A percentile compares a stretch with the other conserved stretches of the same genome.
These are phyloP conservation scores for Dicranocentrus wangi DNA, from an alignment of 2,888 invertebrate species.

Conservation along the genomic window DNA sequence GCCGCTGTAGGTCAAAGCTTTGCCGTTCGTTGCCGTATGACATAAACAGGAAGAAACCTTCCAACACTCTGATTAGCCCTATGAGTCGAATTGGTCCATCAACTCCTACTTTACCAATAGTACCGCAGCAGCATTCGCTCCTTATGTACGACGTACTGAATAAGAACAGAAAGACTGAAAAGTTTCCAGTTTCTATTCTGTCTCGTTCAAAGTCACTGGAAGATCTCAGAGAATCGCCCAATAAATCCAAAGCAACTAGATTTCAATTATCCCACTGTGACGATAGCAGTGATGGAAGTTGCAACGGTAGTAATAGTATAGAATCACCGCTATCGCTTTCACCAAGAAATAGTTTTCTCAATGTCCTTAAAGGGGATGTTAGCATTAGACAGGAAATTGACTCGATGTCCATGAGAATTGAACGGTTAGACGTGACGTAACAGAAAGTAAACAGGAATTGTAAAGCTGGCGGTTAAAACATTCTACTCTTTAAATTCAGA, in stretches of 20 bases:
- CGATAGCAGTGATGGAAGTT: constrained; percentile 65
- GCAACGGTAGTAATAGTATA: constrained; percentile 66
- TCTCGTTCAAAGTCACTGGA: constrained; percentile 72
- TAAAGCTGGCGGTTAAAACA: no score
- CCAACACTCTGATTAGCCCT: constrained; percentile 59
- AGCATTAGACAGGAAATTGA: constrained; percentile 72
- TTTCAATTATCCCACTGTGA: constrained; percentile 62
- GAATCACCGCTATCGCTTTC: constrained; percentile 64
- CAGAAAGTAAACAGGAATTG: no score
- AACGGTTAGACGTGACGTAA: constrained; percentile 71
- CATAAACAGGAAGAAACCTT: constrained; percentile 61
- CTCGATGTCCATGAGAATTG: constrained; percentile 72
- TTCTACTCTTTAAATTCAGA: no score
- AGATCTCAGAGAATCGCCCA: constrained; percentile 72
- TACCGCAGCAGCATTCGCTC: constrained; percentile 59
- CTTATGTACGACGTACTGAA: constrained; percentile 61
- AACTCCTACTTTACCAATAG: constrained; percentile 47
- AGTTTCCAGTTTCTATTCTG: constrained; percentile 70
- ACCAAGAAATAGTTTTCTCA: constrained; percentile 61
- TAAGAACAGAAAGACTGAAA: constrained; percentile 69
- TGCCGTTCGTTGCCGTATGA: constrained; percentile 68
- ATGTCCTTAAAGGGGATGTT: constrained; percentile 63
- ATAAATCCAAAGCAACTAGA: constrained; percentile 65
- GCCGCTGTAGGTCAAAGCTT: constrained; percentile 58
- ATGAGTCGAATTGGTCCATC: constrained; percentile 52